phyloP scores from a whole-genome alignment of 2,797 vertebrate genomes.

The Sebastes iracundus region DNA sequence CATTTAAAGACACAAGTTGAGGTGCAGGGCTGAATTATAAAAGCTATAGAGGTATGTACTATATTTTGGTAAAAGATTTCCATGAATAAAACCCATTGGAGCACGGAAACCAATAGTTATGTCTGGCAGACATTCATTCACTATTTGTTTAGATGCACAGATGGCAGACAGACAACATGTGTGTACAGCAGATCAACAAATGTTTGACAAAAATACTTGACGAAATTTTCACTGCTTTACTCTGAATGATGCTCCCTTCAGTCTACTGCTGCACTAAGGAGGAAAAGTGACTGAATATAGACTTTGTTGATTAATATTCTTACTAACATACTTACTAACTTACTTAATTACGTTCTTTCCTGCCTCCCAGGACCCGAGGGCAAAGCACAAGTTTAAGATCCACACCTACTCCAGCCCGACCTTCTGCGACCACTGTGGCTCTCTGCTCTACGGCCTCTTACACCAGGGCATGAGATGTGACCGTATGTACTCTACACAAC shows the following conservation, averaged over 20 bases:
- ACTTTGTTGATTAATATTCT: neutral
- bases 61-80: neutral
- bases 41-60: neutral
- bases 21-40: neutral
- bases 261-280: neutral
- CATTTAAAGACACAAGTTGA: neutral
- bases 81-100: neutral
- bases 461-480: constrained; percentile 90
- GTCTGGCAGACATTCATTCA: neutral
- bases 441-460: constrained; percentile 92
- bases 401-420: constrained; percentile 98
- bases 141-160: neutral
- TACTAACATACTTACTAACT: neutral
- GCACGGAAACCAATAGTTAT: neutral
- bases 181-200: neutral
- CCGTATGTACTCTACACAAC: constrained; percentile 68
- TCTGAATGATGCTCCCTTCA: neutral
- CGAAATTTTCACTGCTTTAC: neutral
- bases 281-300: neutral
- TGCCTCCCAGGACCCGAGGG: constrained; percentile 89
- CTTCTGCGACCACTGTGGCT: constrained; percentile 98
- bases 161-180: neutral
- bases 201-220: neutral
- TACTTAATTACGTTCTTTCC: neutral
- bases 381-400: constrained; percentile 97